These are phyloP conservation scores for Drosophila cracens DNA, from an alignment of 2,888 invertebrate species.

Conservation along the genomic window DNA sequence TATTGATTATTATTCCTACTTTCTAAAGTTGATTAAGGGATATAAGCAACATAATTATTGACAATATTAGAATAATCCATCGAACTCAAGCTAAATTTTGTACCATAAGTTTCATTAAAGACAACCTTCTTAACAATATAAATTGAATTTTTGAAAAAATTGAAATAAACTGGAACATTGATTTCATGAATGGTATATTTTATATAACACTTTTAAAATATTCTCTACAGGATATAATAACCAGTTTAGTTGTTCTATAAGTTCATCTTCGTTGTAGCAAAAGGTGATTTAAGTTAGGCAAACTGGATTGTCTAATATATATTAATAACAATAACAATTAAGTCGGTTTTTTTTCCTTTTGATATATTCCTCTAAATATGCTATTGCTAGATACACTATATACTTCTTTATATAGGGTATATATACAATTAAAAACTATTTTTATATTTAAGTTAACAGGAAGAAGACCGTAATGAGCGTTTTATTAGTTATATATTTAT, in stretches of 20 bases:
- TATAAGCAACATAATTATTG: neutral
- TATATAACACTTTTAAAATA: neutral
- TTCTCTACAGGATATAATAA: neutral
- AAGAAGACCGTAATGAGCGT: slow-evolving; percentile 30
- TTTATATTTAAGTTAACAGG: neutral
- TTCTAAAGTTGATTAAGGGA: neutral
- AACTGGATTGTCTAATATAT: neutral
- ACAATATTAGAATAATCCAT: neutral
- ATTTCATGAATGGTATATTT: neutral
- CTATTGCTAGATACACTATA: neutral
- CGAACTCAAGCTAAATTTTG: neutral
- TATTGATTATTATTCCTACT: neutral
- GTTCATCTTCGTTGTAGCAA: neutral
- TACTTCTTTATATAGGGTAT: neutral
- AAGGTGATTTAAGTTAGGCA: neutral
- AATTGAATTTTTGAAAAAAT: neutral
- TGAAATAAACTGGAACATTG: no score
- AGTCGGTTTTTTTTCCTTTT: neutral
- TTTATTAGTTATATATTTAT: slow-evolving; percentile 45
- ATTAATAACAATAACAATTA: neutral
- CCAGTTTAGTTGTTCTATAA: neutral
- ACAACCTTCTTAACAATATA: neutral
- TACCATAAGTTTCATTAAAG: no score
- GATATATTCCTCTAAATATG: neutral
- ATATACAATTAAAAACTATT: neutral